A percentile compares a stretch with the other conserved stretches of the same genome.
phyloP scores from a whole-genome alignment of 2,113 vertebrate genomes.

The Brevimyrus niger region DNA sequence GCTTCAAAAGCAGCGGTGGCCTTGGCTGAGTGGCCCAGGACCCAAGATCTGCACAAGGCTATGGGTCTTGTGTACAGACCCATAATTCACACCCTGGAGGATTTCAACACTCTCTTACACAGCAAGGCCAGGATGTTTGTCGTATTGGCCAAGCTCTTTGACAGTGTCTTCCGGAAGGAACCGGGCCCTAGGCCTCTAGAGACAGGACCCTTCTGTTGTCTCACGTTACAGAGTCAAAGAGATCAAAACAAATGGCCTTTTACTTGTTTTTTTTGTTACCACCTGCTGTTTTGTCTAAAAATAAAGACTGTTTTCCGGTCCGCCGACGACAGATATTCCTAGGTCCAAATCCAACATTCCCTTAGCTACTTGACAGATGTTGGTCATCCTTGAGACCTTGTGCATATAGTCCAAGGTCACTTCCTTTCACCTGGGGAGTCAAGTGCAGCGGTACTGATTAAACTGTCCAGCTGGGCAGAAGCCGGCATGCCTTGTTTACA shows the following conservation, averaged over 20 bases:
- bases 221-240: constrained; percentile 5
- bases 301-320: neutral
- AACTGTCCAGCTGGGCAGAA: neutral
- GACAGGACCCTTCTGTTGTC: constrained; percentile 12
- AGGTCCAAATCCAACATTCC: neutral
- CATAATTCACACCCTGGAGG: neutral
- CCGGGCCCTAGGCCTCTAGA: neutral
- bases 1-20: neutral
- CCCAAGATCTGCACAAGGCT: constrained; percentile 24
- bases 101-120: neutral
- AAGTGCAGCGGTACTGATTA: neutral
- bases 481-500: constrained; percentile 46
- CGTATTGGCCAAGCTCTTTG: neutral
- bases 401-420: neutral
- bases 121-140: neutral
- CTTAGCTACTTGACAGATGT: constrained; percentile 5
- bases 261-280: constrained; percentile 5
- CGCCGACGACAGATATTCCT: constrained; percentile 9
- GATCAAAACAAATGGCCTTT: constrained; percentile 4
- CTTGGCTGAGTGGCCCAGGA: neutral
- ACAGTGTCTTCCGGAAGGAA: neutral
- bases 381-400: constrained; percentile 12
- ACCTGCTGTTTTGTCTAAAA: constrained; percentile 30
- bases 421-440: neutral
- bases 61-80: neutral